A percentile compares a stretch with the other conserved stretches of the same genome.
Conservation (phyloP, 2,797 vertebrate species). For the Numenius phaeopus region DNA sequence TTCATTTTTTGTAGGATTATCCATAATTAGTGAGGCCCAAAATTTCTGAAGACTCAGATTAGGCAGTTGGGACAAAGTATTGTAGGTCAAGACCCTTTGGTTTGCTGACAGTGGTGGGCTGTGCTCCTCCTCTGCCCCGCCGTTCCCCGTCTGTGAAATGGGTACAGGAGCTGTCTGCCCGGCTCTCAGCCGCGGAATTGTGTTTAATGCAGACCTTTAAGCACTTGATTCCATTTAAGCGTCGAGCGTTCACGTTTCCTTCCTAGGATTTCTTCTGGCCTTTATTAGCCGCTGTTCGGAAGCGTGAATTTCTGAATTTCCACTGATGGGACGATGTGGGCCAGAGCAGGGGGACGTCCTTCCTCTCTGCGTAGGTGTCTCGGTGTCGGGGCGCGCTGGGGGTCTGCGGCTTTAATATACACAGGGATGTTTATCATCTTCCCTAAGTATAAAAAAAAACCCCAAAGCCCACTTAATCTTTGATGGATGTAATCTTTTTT, state of each 20-base stretch:
- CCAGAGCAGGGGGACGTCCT: accelerated
- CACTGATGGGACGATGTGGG: neutral
- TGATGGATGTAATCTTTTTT: neutral
- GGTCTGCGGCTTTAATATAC: neutral
- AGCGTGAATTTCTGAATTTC: neutral
- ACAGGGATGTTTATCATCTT: neutral
- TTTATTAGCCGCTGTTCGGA: neutral
- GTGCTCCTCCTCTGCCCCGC: neutral
- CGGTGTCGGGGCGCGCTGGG: neutral
- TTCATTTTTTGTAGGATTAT: conserved; percentile 64
- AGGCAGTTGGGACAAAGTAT: neutral
- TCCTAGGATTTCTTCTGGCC: neutral
- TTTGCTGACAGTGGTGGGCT: accelerated
- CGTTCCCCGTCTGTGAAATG: accelerated
- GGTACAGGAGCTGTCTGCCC: neutral
- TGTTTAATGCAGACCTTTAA: neutral
- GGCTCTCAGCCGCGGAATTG: neutral
- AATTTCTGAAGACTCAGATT: neutral
- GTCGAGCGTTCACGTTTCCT: neutral
- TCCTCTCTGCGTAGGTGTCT: neutral
- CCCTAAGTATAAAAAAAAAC: neutral
- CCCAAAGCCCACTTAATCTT: neutral
- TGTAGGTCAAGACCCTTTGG: neutral
- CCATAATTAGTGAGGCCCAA: conserved; percentile 36
- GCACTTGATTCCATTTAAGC: neutral